These are phyloP conservation scores for Listronotus oregonensis DNA, from an alignment of 1,140 invertebrate genomes.

Conservation along the genomic window DNA sequence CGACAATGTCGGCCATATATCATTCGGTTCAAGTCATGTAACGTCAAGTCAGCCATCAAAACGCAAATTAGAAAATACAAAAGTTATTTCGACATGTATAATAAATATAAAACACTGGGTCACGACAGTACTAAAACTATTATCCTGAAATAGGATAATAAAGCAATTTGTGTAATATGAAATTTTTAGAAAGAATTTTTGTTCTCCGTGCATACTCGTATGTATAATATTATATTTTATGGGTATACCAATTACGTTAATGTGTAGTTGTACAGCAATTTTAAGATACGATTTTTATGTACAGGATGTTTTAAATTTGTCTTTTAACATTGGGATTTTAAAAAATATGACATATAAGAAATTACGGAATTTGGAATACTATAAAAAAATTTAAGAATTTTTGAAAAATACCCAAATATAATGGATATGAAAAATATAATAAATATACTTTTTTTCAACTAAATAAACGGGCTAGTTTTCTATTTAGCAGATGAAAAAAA, in stretches of 20 bases:
- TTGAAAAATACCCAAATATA: no score
- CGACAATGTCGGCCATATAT: constrained; percentile 24
- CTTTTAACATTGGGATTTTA: no score
- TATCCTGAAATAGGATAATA: constrained; percentile 34
- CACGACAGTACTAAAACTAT: constrained; percentile 33
- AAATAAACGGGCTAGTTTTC: no score
- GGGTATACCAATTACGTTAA: constrained; percentile 1
- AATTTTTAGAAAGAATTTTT: constrained; percentile 6
- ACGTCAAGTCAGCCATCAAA: constrained; percentile 23
- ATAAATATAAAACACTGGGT: constrained; percentile 33
- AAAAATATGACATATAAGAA: no score
- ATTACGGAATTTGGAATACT: no score
- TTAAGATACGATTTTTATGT: no score
- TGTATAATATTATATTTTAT: constrained; percentile 2
- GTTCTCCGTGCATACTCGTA: constrained; percentile 9
- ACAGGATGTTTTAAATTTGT: no score
- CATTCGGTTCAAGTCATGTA: constrained; percentile 23
- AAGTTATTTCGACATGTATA: constrained; percentile 33
- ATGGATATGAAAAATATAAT: no score
- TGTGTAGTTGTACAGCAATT: no score
- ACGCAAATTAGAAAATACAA: constrained; percentile 34
- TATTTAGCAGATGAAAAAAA: no score
- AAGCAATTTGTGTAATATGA: constrained; percentile 30
- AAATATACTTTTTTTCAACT: no score
- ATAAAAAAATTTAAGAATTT: no score